Base-by-base conservation (phyloP, 2,888 invertebrate genomes). In the Tenthredo distinguenda region DNA sequence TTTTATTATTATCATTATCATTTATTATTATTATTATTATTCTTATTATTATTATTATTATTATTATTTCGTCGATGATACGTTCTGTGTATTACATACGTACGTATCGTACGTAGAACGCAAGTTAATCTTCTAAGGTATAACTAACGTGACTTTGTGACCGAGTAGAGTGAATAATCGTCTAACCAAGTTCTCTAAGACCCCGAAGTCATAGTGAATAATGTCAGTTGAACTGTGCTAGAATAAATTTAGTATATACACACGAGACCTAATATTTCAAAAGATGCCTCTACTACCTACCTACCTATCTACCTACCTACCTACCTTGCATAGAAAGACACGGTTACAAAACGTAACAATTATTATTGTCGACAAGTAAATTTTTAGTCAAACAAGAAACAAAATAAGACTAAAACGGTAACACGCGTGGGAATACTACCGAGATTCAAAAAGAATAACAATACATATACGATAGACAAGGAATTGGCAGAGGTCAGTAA, bases 91-190 rank as follows among this genome's bases (percentile, higher is more conserved):
- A 62, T 62, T 10, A 26, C 10, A 62, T 26, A 26, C 0, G 68
- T 68, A 68, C 18, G 18, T 34, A 68, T 68, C 18, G 31, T 68
- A 34, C 18, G 34, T 68, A 34, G 15, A 68, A 62, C 21, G 58
- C 81, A 37, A 81, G 81, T 81, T 81, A 81, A 81, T 81, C 81
- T 81, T 81, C 40, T 62, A 31, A 43, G 77, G 77, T 43, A 62
- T 62, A 68, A 68, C 68, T 62, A 62, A 81, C 34, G 18, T 62
- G 77, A 81, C 81, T 81, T 81, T 81, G 58, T 81, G 62, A 81
- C 58, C 62, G 81, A 62, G 40, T 81, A 40, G 40, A 62, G 40
- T 81, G 81, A 81, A 81, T 81, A 81, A 81, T 81, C 50, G 62
- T 50, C 81, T 21, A 81, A 58, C 81, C 58, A 62, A 62, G 37